Conservation (phyloP, 2,113 vertebrate species). For the Diadophis punctatus region DNA sequence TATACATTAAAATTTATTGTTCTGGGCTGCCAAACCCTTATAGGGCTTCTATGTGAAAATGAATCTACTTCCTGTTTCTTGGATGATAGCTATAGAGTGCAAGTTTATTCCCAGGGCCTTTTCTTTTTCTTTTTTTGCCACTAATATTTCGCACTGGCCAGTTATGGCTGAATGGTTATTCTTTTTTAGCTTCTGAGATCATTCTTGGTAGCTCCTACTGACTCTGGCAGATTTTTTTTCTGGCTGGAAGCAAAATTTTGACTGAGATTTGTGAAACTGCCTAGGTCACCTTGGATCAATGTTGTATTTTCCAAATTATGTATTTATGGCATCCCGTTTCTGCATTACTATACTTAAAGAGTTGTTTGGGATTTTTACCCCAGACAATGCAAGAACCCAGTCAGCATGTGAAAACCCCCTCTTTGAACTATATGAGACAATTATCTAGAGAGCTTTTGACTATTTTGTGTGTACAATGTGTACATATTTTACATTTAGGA, state of each 20-base stretch:
- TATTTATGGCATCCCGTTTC: background rate
- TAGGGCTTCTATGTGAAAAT: too few species aligned
- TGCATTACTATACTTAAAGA: background rate
- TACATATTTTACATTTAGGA: background rate
- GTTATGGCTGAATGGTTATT: background rate
- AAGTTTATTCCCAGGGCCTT: background rate
- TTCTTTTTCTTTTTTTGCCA: background rate
- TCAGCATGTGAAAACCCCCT: background rate
- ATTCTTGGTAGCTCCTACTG: conserved; percentile 9
- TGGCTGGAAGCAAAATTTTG: background rate
- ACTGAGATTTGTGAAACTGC: background rate
- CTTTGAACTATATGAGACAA: background rate
- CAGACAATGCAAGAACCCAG: background rate
- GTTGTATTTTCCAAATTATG: background rate
- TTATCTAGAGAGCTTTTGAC: background rate
- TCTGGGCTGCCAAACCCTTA: background rate
- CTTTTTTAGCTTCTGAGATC: background rate
- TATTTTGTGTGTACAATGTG: background rate
- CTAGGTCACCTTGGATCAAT: background rate
- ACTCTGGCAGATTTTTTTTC: background rate
- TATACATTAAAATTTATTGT: background rate
- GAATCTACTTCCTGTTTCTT: background rate
- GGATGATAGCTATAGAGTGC: background rate
- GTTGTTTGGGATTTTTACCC: background rate
- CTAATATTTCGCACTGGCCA: background rate